phyloP scores from a whole-genome alignment of 2,888 invertebrate species.

The Pharmacophagus antenor region DNA sequence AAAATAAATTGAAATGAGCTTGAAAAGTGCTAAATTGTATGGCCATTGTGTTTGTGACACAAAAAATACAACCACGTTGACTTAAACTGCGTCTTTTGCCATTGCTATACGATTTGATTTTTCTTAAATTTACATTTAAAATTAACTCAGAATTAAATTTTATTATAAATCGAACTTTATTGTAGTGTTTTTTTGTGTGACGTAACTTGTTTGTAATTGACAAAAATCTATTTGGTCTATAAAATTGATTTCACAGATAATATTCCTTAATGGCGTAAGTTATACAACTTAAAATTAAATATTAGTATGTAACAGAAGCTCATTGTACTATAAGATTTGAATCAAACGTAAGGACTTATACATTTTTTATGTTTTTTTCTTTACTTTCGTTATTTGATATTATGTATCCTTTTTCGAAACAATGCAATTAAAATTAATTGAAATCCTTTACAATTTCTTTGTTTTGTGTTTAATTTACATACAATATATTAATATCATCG shows the following conservation, averaged over 20 bases:
- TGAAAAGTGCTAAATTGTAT: constrained; percentile 56
- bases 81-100: constrained; percentile 21
- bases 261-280: neutral
- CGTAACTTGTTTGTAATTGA: constrained; percentile 8
- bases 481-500: constrained; percentile 23
- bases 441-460: constrained; percentile 7
- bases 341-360: constrained; percentile 45
- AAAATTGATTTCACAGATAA: neutral
- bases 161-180: constrained; percentile 11
- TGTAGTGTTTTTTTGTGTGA: neutral
- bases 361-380: constrained; percentile 47
- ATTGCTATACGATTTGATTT: constrained; percentile 34
- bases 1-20: constrained; percentile 42
- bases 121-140: constrained; percentile 29
- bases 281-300: constrained; percentile 16
- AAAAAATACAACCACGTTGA: constrained; percentile 31
- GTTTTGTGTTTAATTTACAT: constrained; percentile 21
- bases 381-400: constrained; percentile 46
- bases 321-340: constrained; percentile 49
- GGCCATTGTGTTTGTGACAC: constrained; percentile 46
- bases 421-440: constrained; percentile 39
- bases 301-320: constrained; percentile 37
- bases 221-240: neutral
- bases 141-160: constrained; percentile 7
- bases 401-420: constrained; percentile 43